These are phyloP conservation scores for Glyphotaelius pellucidus DNA, from an alignment of 2,888 invertebrate species.

Conservation along the genomic window DNA sequence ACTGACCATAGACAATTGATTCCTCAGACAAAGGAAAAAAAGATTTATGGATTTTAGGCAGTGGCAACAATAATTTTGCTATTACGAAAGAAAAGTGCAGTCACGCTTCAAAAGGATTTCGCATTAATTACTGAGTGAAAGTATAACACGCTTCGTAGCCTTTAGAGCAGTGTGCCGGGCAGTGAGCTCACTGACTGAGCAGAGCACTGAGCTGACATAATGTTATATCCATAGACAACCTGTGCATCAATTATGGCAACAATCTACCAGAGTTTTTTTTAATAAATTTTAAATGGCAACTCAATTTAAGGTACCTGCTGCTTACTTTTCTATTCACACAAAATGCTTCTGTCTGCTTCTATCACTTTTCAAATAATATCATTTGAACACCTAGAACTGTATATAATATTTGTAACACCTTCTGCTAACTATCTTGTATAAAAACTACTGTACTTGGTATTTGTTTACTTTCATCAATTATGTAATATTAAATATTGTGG, in stretches of 20 bases:
- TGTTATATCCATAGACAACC: constrained; percentile 29
- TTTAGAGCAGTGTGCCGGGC: constrained; percentile 32
- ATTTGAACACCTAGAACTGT: constrained; percentile 34
- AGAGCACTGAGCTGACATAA: constrained; percentile 26
- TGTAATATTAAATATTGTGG: neutral
- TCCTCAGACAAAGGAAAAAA: constrained; percentile 9
- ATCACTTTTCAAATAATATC: constrained; percentile 44
- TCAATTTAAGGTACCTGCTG: constrained; percentile 40
- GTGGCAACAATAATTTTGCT: constrained; percentile 39
- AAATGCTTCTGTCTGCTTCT: constrained; percentile 39
- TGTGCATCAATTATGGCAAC: constrained; percentile 20
- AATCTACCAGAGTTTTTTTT: constrained; percentile 36
- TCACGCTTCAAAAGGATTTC: constrained; percentile 37
- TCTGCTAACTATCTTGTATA: constrained; percentile 29
- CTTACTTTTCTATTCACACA: constrained; percentile 46
- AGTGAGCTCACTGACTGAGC: constrained; percentile 11
- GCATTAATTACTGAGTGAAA: constrained; percentile 50
- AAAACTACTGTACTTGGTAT: constrained; percentile 21
- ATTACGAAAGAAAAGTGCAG: constrained; percentile 19
- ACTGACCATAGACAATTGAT: constrained; percentile 16
- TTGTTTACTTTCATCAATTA: neutral
- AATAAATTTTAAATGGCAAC: constrained; percentile 14
- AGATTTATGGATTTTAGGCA: constrained; percentile 27
- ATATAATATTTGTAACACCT: constrained; percentile 26
- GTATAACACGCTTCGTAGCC: constrained; percentile 34